Percentiles rank a stretch among this genome's conserved stretches.
Evolutionary conservation across 2,888 invertebrate species (phyloP).

Genomic region (Drosophila anomalata): DNA sequence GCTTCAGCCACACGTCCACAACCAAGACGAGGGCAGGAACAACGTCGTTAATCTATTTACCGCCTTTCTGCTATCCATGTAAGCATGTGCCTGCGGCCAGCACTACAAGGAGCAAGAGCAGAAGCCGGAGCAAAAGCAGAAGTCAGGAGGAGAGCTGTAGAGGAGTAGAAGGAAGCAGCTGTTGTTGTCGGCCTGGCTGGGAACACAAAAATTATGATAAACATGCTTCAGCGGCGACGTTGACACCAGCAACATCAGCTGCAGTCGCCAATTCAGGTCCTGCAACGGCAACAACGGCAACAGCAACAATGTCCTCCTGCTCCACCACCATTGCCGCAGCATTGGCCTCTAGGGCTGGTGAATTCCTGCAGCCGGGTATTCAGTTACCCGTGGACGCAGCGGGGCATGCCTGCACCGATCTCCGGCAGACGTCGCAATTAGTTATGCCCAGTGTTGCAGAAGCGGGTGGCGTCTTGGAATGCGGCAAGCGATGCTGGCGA

Average conservation of each 20-base stretch:
- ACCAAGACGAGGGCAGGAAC: slow-evolving; percentile 68
- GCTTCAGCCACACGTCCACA: slow-evolving; percentile 42
- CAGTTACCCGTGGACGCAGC: slow-evolving; percentile 50
- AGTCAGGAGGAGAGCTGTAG: slow-evolving; percentile 22
- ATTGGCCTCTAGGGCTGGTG: slow-evolving; percentile 21
- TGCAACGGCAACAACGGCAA: slow-evolving; percentile 38
- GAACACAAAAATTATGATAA: slow-evolving; percentile 73
- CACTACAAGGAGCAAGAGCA: slow-evolving; percentile 24
- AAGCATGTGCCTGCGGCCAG: slow-evolving; percentile 78
- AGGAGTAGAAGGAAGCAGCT: slow-evolving; percentile 34
- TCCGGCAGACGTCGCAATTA: slow-evolving; percentile 74
- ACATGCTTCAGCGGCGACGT: slow-evolving; percentile 62
- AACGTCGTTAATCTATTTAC: slow-evolving; percentile 81
- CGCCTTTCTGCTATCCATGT: slow-evolving; percentile 79
- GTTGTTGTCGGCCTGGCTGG: slow-evolving; percentile 55
- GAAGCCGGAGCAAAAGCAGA: slow-evolving; percentile 34
- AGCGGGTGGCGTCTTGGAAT: slow-evolving; percentile 53
- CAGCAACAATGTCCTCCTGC: slow-evolving; percentile 15
- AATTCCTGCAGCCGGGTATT: slow-evolving; percentile 68
- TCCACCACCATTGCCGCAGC: slow-evolving; percentile 19
- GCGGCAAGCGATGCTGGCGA: slow-evolving; percentile 61
- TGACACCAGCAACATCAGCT: slow-evolving; percentile 38
- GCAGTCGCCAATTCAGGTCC: slow-evolving; percentile 33
- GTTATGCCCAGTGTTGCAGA: slow-evolving; percentile 77
- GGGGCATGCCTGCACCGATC: slow-evolving; percentile 60